Percentiles rank a stretch among this genome's conserved stretches.
These are phyloP conservation scores for Upupa epops DNA, from an alignment of 2,113 vertebrate genomes.

Conservation along the genomic window DNA sequence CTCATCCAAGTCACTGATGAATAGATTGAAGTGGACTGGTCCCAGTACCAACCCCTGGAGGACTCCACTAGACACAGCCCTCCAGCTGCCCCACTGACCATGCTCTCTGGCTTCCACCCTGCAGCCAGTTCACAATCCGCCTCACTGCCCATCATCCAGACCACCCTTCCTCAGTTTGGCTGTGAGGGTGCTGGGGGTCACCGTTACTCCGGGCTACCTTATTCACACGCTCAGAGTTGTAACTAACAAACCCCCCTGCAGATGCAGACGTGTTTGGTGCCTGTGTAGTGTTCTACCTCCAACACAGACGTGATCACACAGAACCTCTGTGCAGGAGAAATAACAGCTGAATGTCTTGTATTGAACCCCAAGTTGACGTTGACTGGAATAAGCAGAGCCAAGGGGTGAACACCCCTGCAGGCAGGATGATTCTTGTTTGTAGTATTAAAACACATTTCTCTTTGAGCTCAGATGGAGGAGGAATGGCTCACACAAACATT, in stretches of 20 bases:
- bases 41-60: too few species aligned
- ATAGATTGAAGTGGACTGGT: too few species aligned
- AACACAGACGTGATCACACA: background rate
- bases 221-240: background rate
- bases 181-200: too few species aligned
- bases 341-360: background rate
- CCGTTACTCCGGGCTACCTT: background rate
- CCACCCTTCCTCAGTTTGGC: too few species aligned
- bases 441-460: background rate
- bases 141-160: too few species aligned
- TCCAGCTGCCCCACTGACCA: too few species aligned
- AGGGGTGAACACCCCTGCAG: background rate
- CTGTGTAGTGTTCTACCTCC: background rate
- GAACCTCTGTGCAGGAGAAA: background rate
- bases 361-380: background rate
- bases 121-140: too few species aligned
- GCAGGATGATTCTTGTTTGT: background rate
- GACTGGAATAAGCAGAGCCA: background rate
- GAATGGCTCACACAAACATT: background rate
- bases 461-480: background rate
- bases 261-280: background rate
- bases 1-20: too few species aligned
- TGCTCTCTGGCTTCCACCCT: too few species aligned
- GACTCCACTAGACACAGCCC: too few species aligned
- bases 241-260: background rate